These are phyloP conservation scores for Lates japonicus DNA, from an alignment of 2,797 vertebrate genomes.

Conservation along the genomic window DNA sequence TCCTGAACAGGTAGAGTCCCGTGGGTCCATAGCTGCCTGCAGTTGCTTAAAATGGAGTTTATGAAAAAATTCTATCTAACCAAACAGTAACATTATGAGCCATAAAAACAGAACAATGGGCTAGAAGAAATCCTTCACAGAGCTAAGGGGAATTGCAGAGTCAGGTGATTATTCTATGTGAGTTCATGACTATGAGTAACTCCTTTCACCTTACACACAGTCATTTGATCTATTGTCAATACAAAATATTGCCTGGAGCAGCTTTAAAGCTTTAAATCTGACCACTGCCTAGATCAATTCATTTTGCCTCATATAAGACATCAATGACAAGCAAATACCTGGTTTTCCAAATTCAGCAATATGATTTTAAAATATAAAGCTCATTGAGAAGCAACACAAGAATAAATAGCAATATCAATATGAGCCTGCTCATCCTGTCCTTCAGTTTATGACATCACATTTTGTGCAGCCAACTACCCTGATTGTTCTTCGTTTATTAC, in stretches of 20 bases:
- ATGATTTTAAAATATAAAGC: background rate
- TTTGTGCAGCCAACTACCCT: background rate
- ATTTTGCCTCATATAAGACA: background rate
- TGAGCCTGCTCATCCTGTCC: background rate
- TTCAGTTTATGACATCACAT: background rate
- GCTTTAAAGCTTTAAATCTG: background rate
- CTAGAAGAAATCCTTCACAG: background rate
- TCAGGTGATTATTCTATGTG: background rate
- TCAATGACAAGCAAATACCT: background rate
- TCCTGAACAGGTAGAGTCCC: no score
- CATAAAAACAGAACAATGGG: background rate
- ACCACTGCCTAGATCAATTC: no score
- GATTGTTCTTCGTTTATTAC: slow-evolving; percentile 1
- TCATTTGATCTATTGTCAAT: background rate
- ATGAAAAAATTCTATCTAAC: no score
- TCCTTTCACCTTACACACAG: no score
- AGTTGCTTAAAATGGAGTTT: no score
- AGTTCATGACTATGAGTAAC: background rate
- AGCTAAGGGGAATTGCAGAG: no score
- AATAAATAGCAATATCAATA: background rate
- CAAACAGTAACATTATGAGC: background rate
- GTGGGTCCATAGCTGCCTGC: no score
- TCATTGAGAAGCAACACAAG: background rate
- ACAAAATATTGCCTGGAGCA: background rate
- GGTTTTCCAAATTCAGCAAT: background rate